A percentile compares a stretch with the other conserved stretches of the same genome.
phyloP scores from a whole-genome alignment of 1,140 invertebrate species.

The Lepidurus arcticus region DNA sequence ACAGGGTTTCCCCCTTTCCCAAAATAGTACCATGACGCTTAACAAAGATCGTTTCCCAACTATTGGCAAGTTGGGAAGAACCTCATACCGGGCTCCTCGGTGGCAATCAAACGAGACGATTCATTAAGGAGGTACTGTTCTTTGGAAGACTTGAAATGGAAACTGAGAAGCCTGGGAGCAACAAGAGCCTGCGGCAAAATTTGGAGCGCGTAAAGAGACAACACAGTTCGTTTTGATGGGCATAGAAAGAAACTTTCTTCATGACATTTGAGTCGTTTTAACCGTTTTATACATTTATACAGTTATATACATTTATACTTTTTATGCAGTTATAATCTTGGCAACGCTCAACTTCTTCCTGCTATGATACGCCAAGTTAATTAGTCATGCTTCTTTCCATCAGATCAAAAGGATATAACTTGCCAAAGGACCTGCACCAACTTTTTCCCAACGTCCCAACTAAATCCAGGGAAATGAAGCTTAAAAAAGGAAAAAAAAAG shows the following conservation, averaged over 20 bases:
- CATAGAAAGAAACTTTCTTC: background rate
- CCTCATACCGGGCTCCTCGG: too few relatives aligned
- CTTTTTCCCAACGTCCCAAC: background rate
- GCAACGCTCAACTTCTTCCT: background rate
- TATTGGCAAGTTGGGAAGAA: background rate
- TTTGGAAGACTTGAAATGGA: background rate
- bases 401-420: background rate
- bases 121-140: too few relatives aligned
- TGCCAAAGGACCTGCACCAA: background rate
- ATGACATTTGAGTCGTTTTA: background rate
- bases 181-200: background rate
- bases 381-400: constrained; percentile 5
- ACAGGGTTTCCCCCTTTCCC: background rate
- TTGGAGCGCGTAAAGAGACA: background rate
- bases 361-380: background rate
- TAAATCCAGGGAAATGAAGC: background rate
- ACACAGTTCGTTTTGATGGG: background rate
- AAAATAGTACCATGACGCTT: background rate
- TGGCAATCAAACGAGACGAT: too few relatives aligned
- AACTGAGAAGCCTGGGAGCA: background rate
- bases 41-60: background rate
- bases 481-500: background rate
- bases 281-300: too few relatives aligned
- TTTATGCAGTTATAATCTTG: background rate
- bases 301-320: too few relatives aligned